Base-by-base conservation (phyloP, 2,113 vertebrate genomes). In the Apeltes quadracus region DNA sequence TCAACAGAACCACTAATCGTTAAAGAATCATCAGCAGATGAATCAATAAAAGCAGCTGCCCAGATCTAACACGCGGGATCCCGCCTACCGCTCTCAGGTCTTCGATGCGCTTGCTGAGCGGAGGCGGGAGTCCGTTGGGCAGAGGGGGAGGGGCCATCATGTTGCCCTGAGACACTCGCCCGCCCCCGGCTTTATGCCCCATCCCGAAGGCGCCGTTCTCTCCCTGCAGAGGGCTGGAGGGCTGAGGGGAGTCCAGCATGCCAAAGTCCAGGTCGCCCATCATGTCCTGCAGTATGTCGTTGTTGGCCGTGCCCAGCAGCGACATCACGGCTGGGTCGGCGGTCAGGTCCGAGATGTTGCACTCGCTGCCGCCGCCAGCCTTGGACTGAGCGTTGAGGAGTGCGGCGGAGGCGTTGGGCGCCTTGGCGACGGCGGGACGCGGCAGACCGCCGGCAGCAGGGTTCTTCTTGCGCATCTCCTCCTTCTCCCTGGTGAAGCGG, bases 401-500 rank as follows among this genome's bases (percentile, higher is more conserved):
- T 14, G 88, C 76, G 69, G 68, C 78, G 91, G 87, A 90, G 91
- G 87, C 81, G 87, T 44, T 78, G 79, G 90, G 84, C 87, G 74
- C 75, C 90, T 87, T 89, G 89, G 90, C 80, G 92, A 3, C 22
- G 83, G 86, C 13, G 2, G 87, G 78, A 9, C 85, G 86, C 0
- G 72, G 69, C 20, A 78, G 66, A 6, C 44, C 11, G 3, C 48
- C 36, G 27, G 79, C 65, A 76, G 46, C 72, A 44, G 87, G 22
- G 63, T 94, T 94, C 84, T 95, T 96, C 87, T 95, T 95, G 73
- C 94, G 95, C 85, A 97, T 94, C 79, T 95, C 95, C 88, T 98
- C 97, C 87, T 99, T 99, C 90, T 99, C 97, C 54, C 96, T 93
- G 56, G 95, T 95, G 93, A 99, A 98, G 88, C 98, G 97, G 15